Percentiles rank a stretch among this genome's conserved stretches.
phyloP scores from a whole-genome alignment of 2,888 invertebrate genomes.

The Torymus auratus region DNA sequence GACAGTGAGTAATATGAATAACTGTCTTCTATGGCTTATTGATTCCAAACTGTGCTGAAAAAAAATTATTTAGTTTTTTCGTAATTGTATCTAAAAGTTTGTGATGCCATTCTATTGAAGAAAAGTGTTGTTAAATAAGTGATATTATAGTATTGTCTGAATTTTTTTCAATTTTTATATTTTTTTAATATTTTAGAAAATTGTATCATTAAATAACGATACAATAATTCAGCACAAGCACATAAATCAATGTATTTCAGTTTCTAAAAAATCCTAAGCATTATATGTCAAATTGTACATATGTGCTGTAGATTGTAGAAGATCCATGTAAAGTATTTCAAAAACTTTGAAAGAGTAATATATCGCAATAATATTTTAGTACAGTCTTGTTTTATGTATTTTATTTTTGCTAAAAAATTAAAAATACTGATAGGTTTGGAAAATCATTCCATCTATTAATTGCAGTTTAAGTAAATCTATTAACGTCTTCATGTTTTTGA shows the following conservation, averaged over 20 bases:
- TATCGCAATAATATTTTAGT: conserved; percentile 30
- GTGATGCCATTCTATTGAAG: not conserved
- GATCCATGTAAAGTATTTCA: conserved; percentile 47
- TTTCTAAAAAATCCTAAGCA: conserved; percentile 23
- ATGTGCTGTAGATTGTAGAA: conserved; percentile 16
- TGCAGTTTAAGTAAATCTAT: conserved; percentile 30
- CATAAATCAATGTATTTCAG: conserved; percentile 11
- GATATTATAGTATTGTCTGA: too few species aligned
- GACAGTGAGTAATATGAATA: conserved; percentile 31
- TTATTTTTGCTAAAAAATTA: conserved; percentile 41
- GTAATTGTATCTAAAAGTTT: not conserved
- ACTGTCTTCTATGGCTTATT: conserved; percentile 15
- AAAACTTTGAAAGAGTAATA: conserved; percentile 33
- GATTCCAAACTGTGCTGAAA: conserved; percentile 19
- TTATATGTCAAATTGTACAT: conserved; percentile 27
- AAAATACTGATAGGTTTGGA: conserved; percentile 46
- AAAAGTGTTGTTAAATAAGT: not conserved
- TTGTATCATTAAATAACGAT: not conserved
- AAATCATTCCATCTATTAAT: conserved; percentile 34
- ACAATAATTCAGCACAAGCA: conserved; percentile 16
- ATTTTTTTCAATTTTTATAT: not conserved
- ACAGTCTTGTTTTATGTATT: conserved; percentile 47
- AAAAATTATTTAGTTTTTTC: not conserved
- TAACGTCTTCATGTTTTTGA: conserved; percentile 14
- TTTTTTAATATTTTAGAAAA: not conserved